Evolutionary conservation across 2,113 vertebrate genomes (phyloP), one percentile per base, ranked within the genome.

Genomic region (Ovibos moschatus): DNA sequence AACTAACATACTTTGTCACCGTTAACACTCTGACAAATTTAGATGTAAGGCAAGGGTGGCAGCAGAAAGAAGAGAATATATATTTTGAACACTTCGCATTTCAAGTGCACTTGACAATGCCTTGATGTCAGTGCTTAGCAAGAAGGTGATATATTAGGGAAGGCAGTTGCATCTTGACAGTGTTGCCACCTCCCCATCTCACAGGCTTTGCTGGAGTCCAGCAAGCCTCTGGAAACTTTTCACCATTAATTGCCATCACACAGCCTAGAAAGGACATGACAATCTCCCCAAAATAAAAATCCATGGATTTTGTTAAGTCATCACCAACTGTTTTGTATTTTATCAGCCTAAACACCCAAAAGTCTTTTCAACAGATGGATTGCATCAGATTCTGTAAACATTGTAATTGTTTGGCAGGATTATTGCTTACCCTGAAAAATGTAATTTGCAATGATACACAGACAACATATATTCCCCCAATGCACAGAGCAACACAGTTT

Each of bases 331-430:
- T 98, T 99, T 99, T 98, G 92, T 96, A 87, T 98, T 98, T 96
- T 97, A 98, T 99, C 98, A 98, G 97, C 98, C 98, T 98, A 98
- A 99, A 99, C 98, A 98, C 74, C 33, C 96, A 97, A 97, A 97
- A 98, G 94, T 95, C 98, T 98, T 98, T 98, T 97, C 96, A 98
- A 97, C 99, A 99, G 99, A 99, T 99, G 99, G 98, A 95, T 98
- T 96, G 89, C 97, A 96, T 99, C 99, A 98, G 95, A 98, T 98
- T 98, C 98, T 98, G 92, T 99, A 99, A 99, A 99, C 98, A 98
- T 92, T 0, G 12, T 98, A 98, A 99, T 99, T 98, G 98, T 98
- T 99, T 99, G 99, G 99, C 99, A 99, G 97, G 86, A 74, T 96
- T 1, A 50, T 14, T 97, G 98, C 98, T 99, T 99, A 99, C 84